These are phyloP conservation scores for Hyperoodon ampullatus DNA, from an alignment of 2,113 vertebrate genomes.

Conservation along the genomic window DNA sequence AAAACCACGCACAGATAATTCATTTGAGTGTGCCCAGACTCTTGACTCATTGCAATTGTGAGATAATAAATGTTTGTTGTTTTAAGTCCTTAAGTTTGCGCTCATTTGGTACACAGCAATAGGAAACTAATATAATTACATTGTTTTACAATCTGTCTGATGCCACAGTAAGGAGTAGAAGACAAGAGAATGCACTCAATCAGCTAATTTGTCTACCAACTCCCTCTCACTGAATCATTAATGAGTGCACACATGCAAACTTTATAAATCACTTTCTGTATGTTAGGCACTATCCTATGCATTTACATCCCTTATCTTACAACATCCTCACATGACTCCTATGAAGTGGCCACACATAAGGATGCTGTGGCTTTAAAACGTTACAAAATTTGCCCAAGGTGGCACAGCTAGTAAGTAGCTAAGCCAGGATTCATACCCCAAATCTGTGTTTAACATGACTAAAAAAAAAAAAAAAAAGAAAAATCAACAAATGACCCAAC, in stretches of 20 bases:
- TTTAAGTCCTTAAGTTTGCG: constrained; percentile 6
- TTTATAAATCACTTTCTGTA: constrained; percentile 20
- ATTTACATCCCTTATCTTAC: not conserved
- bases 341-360: not conserved
- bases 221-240: not conserved
- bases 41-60: not conserved
- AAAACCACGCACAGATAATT: not conserved
- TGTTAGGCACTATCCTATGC: not conserved
- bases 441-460: not conserved
- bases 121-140: not conserved
- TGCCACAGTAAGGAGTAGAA: not conserved
- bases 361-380: not conserved
- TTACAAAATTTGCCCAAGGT: constrained; percentile 34
- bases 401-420: not conserved
- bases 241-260: not conserved
- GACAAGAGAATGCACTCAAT: not conserved
- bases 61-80: constrained; percentile 15
- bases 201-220: not conserved
- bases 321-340: not conserved
- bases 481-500: constrained; percentile 1
- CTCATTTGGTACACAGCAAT: not conserved
- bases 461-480: not conserved
- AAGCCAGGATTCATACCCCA: constrained; percentile 1
- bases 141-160: not conserved
- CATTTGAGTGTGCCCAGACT: not conserved